Evolutionary conservation across 2,113 vertebrate species (phyloP), one percentile per base, ranked within the genome.

Genomic region (Prionailurus viverrinus): DNA sequence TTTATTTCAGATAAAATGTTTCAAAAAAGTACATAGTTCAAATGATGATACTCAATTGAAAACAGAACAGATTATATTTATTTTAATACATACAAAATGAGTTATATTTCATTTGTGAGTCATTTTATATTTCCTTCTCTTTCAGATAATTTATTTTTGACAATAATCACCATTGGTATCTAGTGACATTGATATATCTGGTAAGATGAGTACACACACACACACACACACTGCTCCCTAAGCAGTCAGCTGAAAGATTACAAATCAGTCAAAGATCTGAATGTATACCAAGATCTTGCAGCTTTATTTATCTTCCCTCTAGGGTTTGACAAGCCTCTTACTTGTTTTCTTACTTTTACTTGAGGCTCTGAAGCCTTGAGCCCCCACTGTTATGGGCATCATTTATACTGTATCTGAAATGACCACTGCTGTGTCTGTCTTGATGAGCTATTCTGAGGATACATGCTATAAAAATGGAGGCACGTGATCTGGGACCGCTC

Each of bases 401-500:
- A 55, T 76, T 85, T 55, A 58, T 7, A 7, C 41, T 71, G 58
- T 14, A 55, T 92, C 69, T 39, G 71, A 81, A 86, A 66, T 78
- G 88, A 86, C 73, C 58, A 7, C 51, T 0, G 1, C 31, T 11
- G 14, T 91, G 74, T 21, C 41, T 27, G 27, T 91, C 66, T 73
- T 84, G 81, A 96, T 90, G 91, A 91, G n/a, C 9, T 55, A 84
- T 91, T 93, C 29, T 55, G n/a, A 94, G 78, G 87, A 91, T 91
- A 85, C 82, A 48, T 36, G 66, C n/a, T 69, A 48, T 63, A 84
- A 91, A 94, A 76, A 81, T 31, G 65, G 29, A 94, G 58, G 61
- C 36, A 8, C 1, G 15, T 18, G 68, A n/a, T 80, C 71, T 55
- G 2, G 3, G 48, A 74, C 12, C 76, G n/a, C 7, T 85, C 66